Evolutionary conservation across 2,797 vertebrate species (phyloP).

Genomic region (Sitta carolinensis): DNA sequence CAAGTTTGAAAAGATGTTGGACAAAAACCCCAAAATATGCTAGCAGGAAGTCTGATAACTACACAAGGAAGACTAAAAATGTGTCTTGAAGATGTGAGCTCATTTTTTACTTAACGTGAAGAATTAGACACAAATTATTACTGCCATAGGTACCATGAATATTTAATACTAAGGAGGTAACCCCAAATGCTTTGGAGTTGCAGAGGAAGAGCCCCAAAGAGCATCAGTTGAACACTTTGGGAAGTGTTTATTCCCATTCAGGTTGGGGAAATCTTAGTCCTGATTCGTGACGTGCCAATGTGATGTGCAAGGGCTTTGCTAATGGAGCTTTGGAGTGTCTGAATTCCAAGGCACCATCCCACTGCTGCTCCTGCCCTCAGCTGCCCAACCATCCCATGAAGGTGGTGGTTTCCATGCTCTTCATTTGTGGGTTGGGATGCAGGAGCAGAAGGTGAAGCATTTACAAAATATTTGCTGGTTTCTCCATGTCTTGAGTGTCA

Average conservation of each 20-base stretch:
- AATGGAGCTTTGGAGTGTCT: neutral
- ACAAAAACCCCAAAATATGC: neutral
- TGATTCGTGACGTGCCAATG: fast-evolving
- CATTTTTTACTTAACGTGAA: neutral
- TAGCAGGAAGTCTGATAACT: neutral
- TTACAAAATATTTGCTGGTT: neutral
- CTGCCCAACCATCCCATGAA: too few relatives aligned
- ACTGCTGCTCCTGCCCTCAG: neutral
- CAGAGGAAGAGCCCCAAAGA: neutral
- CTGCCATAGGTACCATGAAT: neutral
- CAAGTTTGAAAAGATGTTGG: neutral
- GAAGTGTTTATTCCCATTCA: neutral
- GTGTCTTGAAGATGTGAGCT: neutral
- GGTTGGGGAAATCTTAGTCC: neutral
- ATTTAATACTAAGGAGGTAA: neutral
- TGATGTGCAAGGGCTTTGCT: neutral
- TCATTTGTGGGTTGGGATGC: neutral
- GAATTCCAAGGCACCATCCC: neutral
- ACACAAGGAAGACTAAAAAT: neutral
- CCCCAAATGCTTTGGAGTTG: neutral
- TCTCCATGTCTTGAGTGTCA: neutral
- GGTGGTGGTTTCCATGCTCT: neutral
- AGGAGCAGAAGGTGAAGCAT: neutral
- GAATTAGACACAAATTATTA: neutral
- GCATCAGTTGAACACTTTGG: fast-evolving